Conservation (phyloP, 2,797 vertebrate species). For the Cheirogaleus major region DNA sequence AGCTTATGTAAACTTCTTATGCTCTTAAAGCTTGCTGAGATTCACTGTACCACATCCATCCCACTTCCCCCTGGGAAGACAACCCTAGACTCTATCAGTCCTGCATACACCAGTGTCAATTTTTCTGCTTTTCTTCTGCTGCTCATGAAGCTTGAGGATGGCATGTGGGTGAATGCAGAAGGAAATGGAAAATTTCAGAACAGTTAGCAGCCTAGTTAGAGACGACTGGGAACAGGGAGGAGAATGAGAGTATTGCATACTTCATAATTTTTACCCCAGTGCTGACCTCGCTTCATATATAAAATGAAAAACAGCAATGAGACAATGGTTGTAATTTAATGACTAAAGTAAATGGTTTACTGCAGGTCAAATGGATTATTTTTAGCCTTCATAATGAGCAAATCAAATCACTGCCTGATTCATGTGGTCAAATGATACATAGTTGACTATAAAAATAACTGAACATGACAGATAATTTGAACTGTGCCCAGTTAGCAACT, state of each 20-base stretch:
- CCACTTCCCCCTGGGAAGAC: not conserved
- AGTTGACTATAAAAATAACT: constrained; percentile 43
- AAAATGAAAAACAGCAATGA: constrained; percentile 50
- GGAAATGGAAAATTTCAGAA: not conserved
- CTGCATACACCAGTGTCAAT: not conserved
- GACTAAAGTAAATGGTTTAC: constrained; percentile 34
- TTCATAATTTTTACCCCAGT: not conserved
- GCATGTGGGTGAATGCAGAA: not conserved
- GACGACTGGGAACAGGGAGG: not conserved
- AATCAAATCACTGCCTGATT: constrained; percentile 52
- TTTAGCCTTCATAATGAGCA: constrained; percentile 46
- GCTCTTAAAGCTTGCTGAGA: not conserved
- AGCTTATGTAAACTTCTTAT: not conserved
- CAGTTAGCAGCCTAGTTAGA: not conserved
- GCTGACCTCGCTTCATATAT: constrained; percentile 16
- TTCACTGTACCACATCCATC: not conserved
- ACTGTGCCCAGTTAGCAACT: constrained; percentile 11
- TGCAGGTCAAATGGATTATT: constrained; percentile 52
- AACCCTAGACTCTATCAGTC: not conserved
- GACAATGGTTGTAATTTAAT: constrained; percentile 40
- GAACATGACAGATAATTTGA: constrained; percentile 57
- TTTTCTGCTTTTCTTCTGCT: not conserved
- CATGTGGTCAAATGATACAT: constrained; percentile 13
- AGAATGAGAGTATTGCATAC: not conserved
- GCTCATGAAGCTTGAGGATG: not conserved